Evolutionary conservation across 2,888 invertebrate species (phyloP), one percentile per base, ranked within the genome.

Genomic region (Napeogenes inachia): DNA sequence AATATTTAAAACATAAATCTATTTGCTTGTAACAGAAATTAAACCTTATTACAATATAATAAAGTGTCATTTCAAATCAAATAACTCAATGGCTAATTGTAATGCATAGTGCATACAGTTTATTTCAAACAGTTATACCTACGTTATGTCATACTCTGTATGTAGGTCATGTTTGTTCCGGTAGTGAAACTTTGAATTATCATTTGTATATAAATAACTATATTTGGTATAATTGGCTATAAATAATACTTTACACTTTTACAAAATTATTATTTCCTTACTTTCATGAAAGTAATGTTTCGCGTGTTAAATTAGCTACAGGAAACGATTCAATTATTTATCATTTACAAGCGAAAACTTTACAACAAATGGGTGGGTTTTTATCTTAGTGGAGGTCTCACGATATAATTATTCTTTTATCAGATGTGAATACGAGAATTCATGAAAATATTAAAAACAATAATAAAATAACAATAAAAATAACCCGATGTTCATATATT

Each of bases 101-200:
- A 57, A 63, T 66, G 66, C 62, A 60, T n/a, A 61, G 59, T 54
- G 58, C 66, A 61, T 61, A 64, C 62, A 35, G 42, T 42, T 10
- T 42, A 42, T 42, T 42, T 42, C 42, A 42, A 42, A 42, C 42
- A 3, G 42, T 42, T 56, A 54, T 35, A n/a, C n/a, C n/a, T n/a
- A 55, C 57, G 56, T 68, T 68, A 66, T 66, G 64, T 68, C 66
- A 64, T 61, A 64, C 57, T 60, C 57, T 66, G 62, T 67, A 65
- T 64, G 42, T 67, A 33, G 64, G 66, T 60, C 59, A 57, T 60
- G 66, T 62, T 62, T 47, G 56, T 64, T 67, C 64, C 64, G 62
- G 62, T 64, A 62, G 59, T 64, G 66, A 62, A 64, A 67, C 61
- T 54, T 50, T 47, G 21, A 8, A 58, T 53, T 42, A 12, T 42